Evolutionary conservation across 2,888 invertebrate genomes (phyloP).

Genomic region (Esperia sulphurella): DNA sequence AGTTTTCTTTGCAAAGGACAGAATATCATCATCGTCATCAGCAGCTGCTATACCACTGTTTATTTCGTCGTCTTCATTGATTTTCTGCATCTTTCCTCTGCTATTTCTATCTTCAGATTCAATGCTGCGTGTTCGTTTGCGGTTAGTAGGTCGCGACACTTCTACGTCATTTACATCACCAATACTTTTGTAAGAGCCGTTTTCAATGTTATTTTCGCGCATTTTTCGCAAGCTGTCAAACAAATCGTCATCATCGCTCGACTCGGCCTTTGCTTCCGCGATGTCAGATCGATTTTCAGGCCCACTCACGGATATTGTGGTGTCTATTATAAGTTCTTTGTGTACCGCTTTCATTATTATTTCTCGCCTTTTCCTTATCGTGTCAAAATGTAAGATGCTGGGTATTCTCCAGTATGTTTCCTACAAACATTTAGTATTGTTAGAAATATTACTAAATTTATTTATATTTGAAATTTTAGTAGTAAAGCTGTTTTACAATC

Average conservation of each 20-base stretch:
- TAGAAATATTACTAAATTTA: too few relatives aligned
- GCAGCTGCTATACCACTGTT: slow-evolving; percentile 1
- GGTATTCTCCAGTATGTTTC: slow-evolving; percentile 95
- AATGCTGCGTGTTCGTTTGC: slow-evolving; percentile 55
- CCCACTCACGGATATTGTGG: slow-evolving; percentile 12
- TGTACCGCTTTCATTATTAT: slow-evolving; percentile 78
- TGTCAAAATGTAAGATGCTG: slow-evolving; percentile 73
- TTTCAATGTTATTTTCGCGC: slow-evolving; percentile 34
- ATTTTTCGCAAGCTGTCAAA: slow-evolving; percentile 65
- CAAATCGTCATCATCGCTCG: slow-evolving; percentile 62
- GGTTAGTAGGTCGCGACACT: slow-evolving; percentile 18
- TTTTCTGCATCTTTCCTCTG: slow-evolving; percentile 57
- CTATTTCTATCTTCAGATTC: slow-evolving; percentile 44
- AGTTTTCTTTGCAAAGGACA: slow-evolving; percentile 68
- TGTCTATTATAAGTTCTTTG: slow-evolving; percentile 62
- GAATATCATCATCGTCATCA: slow-evolving; percentile 48
- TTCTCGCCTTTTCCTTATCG: slow-evolving; percentile 77
- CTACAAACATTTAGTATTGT: slow-evolving; percentile 50
- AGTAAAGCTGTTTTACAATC: too few relatives aligned
- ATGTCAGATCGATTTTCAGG: slow-evolving; percentile 6
- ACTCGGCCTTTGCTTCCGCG: slow-evolving; percentile 25
- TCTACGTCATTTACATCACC: slow-evolving; percentile 15
- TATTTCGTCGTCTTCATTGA: slow-evolving; percentile 44
- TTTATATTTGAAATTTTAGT: too few relatives aligned
- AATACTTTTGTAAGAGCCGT: slow-evolving; percentile 20